These are phyloP conservation scores for Sphinx pinastri DNA, from an alignment of 2,888 invertebrate genomes.

Conservation along the genomic window DNA sequence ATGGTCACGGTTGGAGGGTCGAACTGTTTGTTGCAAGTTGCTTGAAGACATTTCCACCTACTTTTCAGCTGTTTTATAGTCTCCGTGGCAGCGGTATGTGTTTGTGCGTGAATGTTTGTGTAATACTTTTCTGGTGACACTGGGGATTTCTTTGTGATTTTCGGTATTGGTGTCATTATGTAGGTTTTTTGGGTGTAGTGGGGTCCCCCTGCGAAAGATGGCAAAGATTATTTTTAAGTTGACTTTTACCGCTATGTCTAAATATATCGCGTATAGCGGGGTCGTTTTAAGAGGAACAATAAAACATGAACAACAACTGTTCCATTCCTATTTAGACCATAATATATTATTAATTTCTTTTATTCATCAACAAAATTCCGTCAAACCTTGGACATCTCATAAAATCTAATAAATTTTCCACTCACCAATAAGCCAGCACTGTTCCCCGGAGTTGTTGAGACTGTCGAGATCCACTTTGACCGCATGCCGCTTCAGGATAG, in stretches of 20 bases:
- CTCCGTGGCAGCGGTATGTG: slow-evolving; percentile 57
- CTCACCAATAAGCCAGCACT: slow-evolving; percentile 72
- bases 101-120: slow-evolving; percentile 62
- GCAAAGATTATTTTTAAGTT: neutral
- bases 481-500: slow-evolving; percentile 64
- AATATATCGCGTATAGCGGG: too few species aligned
- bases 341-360: too few species aligned
- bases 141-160: slow-evolving; percentile 73
- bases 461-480: slow-evolving; percentile 68
- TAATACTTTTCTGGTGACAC: slow-evolving; percentile 74
- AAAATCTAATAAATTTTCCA: neutral
- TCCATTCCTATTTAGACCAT: too few species aligned
- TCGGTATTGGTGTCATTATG: slow-evolving; percentile 74
- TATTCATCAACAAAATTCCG: too few species aligned
- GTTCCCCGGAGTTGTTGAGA: slow-evolving; percentile 66
- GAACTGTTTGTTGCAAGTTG: slow-evolving; percentile 73
- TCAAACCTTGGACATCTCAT: too few species aligned
- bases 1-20: slow-evolving; percentile 65
- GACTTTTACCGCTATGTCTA: too few species aligned
- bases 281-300: too few species aligned
- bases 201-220: slow-evolving; percentile 57
- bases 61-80: slow-evolving; percentile 75
- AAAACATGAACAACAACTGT: too few species aligned
- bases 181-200: slow-evolving; percentile 69
- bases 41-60: slow-evolving; percentile 75